These are phyloP conservation scores for Apteryx mantelli DNA, from an alignment of 2,113 vertebrate species.

Conservation along the genomic window DNA sequence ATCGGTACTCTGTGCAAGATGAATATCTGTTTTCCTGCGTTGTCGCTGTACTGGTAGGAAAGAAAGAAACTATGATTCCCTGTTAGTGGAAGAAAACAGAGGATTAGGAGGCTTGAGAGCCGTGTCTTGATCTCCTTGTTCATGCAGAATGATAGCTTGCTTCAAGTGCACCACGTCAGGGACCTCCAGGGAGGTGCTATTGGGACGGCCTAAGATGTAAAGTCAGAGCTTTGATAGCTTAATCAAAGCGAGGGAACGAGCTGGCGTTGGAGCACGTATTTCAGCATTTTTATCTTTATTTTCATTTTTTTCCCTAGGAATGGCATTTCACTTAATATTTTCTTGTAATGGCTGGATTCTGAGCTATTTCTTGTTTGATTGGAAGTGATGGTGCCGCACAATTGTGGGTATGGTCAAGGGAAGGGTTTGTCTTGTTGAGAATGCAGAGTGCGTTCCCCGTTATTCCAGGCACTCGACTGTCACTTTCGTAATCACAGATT, in stretches of 20 bases:
- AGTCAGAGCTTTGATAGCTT: not conserved
- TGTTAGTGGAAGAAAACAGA: not conserved
- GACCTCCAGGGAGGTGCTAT: fast-evolving
- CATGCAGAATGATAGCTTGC: not conserved
- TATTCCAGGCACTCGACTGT: not conserved
- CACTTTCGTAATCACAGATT: not conserved
- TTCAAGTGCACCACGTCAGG: not conserved
- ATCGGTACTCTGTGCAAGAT: not conserved
- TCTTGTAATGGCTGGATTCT: fast-evolving
- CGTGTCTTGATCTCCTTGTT: not conserved
- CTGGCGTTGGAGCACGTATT: not conserved
- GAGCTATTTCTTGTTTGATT: not conserved
- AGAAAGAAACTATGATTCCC: not conserved
- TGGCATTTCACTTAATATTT: not conserved
- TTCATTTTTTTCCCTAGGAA: not conserved
- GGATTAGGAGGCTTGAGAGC: not conserved
- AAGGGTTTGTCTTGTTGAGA: not conserved
- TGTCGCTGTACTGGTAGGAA: not conserved
- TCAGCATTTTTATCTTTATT: not conserved
- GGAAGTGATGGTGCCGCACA: fast-evolving
- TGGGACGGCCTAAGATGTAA: not conserved
- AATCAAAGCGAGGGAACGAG: not conserved
- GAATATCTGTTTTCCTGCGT: not conserved
- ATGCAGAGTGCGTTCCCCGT: not conserved
- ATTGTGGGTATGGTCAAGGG: not conserved